Base-by-base conservation (phyloP, 2,888 invertebrate species). In the Stenoptilia bipunctidactyla region DNA sequence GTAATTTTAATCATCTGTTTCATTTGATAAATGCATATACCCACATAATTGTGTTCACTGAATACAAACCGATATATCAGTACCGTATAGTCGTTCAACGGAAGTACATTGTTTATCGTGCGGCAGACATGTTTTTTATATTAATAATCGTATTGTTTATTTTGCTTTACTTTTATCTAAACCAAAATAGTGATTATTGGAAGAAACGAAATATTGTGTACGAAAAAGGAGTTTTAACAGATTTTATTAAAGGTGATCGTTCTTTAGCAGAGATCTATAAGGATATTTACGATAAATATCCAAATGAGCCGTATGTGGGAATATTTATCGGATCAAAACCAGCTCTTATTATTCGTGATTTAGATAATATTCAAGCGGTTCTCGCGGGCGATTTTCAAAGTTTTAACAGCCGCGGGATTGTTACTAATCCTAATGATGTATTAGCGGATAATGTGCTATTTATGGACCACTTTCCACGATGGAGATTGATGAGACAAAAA, bases 291-390 rank as follows among this genome's bases (percentile, higher is more conserved):
- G 55, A 61, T 13, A 43, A 53, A 13, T 60, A 62, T 43, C 56
- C 56, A 0, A 42, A 61, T 2, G 70, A 57, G 15, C 64, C 69
- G 1, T 69, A 61, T 0, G 53, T 72, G 0, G 73, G 59, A 0
- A 15, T 70, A 0, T 72, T 67, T 0, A 39, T 48, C 0, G 30
- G 54, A 2, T 12, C 51, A 1, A 48, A 45, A 2, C 60, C 60
- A 2, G 39, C 47, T 0, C 13, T 63, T 1, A 51, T 51, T 13
- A 46, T 61, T 1, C 50, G 27, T 38, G 56, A 65, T 42, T 49
- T 48, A 2, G 42, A 38, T 0, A 61, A 62, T 41, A 44, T 63
- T 1, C 55, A 59, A n/a, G 47, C 49, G 10, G 48, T 65, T 0
- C 15, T 57, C 20, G 45, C 52, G 8, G 37, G 49, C 2, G 54